Evolutionary conservation across 2,113 vertebrate species (phyloP), one percentile per base, ranked within the genome.

Genomic region (Syngnathus scovelli): DNA sequence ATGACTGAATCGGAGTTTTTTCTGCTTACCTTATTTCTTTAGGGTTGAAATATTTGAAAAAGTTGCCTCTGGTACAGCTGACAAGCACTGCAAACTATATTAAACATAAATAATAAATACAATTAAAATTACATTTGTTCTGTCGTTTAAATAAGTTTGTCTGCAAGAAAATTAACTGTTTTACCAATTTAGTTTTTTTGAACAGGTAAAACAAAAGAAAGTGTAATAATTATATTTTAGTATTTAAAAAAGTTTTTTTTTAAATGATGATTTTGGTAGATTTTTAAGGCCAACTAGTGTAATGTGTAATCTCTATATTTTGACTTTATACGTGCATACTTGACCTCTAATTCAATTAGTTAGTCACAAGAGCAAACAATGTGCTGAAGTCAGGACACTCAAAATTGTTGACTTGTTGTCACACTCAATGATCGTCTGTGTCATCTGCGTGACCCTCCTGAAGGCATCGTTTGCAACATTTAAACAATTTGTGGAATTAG

Each of bases 401-500:
- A 7, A 8, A 33, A 10, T 49, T 33, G 39, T 10, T 44, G 13
- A 16, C 44, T 64, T 48, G 18, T 48, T 21, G 18, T 37, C 21
- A 37, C n/a, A 66, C 61, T 74, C 59, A 78, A 46, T 74, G 61
- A 49, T 38, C 2, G 54, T n/a, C 48, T 78, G n/a, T 78, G 70
- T 67, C 27, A 21, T 44, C 56, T 67, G 69, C 59, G 61, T 66
- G 78, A 71, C 7, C 46, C 70, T 60, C 38, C 65, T 39, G 13
- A 39, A 51, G 38, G 46, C 72, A 66, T 73, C 59, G 69, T 69
- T 75, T 49, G 55, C 55, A 13, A 51, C 48, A 33, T 56, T 56
- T 36, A 16, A 13, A 15, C 55, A 1, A 56, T 41, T n/a, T 27
- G 41, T n/a, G 27, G 62, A 56, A 51, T 46, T 23, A 46, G n/a